phyloP scores from a whole-genome alignment of 2,888 invertebrate species.

The Athrips mouffetella region DNA sequence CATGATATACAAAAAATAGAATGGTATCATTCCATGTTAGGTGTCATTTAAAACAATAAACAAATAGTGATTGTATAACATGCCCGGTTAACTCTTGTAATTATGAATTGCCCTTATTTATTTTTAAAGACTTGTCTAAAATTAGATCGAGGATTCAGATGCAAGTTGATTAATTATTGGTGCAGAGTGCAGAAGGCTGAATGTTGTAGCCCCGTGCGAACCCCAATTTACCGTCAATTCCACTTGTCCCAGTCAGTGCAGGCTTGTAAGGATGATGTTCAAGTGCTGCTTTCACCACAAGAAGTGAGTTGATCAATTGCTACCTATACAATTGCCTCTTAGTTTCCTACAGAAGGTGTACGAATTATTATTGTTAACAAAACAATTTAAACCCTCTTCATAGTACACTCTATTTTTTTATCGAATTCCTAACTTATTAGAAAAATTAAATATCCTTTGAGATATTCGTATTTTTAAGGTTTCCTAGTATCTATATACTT shows the following conservation, averaged over 20 bases:
- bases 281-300: conserved; percentile 59
- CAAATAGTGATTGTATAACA: conserved; percentile 16
- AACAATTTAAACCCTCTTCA: no score
- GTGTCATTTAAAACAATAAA: not conserved
- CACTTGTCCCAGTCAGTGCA: conserved; percentile 40
- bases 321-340: not conserved
- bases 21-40: not conserved
- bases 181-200: conserved; percentile 31
- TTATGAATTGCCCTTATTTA: conserved; percentile 57
- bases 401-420: no score
- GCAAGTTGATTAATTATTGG: conserved; percentile 40
- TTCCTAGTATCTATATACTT: no score
- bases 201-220: conserved; percentile 29
- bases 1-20: no score
- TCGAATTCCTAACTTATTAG: no score
- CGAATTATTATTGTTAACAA: no score
- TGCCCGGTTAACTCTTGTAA: conserved; percentile 29
- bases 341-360: not conserved
- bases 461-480: no score
- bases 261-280: conserved; percentile 48
- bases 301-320: conserved; percentile 52
- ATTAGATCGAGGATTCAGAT: conserved; percentile 43
- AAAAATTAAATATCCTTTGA: no score
- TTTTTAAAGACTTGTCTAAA: conserved; percentile 48
- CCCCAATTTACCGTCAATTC: conserved; percentile 41